These are phyloP conservation scores for Trematocara caparti DNA, from an alignment of 2,797 vertebrate species.

Conservation along the genomic window DNA sequence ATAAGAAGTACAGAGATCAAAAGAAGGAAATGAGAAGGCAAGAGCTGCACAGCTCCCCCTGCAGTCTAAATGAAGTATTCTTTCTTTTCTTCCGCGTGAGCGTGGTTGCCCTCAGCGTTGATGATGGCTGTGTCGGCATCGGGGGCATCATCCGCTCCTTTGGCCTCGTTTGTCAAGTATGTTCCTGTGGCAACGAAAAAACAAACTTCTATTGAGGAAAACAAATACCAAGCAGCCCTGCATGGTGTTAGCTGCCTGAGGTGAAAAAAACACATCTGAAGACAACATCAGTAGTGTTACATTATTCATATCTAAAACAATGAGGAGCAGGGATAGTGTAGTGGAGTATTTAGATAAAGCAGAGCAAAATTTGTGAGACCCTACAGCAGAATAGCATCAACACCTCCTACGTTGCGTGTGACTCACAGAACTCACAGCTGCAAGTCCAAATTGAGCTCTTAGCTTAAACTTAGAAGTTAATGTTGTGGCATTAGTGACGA, in stretches of 20 bases:
- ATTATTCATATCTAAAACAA: conserved; percentile 52
- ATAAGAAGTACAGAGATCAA: conserved; percentile 36
- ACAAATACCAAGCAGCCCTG: conserved; percentile 46
- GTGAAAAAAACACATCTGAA: conserved; percentile 35
- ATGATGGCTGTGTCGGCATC: conserved; percentile 98
- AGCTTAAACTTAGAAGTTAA: not conserved
- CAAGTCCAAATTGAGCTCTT: not conserved
- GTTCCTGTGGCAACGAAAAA: conserved; percentile 80
- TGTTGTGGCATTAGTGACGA: not conserved
- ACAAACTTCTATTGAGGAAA: conserved; percentile 37
- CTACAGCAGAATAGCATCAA: not conserved
- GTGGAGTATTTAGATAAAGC: conserved; percentile 29
- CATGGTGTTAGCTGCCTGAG: conserved; percentile 25
- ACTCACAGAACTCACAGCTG: not conserved
- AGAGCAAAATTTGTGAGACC: not conserved
- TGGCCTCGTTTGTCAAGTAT: conserved; percentile 98
- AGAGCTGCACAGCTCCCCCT: conserved; percentile 54
- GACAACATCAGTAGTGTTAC: conserved; percentile 47
- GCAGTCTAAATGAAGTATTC: conserved; percentile 99
- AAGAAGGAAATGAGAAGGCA: conserved; percentile 46
- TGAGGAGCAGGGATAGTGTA: conserved; percentile 14
- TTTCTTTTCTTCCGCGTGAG: conserved; percentile 97
- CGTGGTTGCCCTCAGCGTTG: conserved; percentile 97
- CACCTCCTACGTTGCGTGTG: not conserved
- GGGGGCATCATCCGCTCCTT: conserved; percentile 96